These are phyloP conservation scores for Melieria omissa DNA, from an alignment of 2,888 invertebrate species.

Conservation along the genomic window DNA sequence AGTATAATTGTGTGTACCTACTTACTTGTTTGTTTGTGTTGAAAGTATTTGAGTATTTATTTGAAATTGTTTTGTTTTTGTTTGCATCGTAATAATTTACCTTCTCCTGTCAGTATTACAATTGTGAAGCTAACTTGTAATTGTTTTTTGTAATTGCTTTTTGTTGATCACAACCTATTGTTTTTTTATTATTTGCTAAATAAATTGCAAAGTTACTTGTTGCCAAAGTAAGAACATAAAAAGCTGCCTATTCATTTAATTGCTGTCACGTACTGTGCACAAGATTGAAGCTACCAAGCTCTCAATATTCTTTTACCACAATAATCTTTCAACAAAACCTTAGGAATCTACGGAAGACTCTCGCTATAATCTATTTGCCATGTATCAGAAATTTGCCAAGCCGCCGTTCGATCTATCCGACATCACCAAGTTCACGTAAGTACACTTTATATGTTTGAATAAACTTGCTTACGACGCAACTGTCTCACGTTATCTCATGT, in stretches of 20 bases:
- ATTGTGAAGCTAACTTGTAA: too few species aligned
- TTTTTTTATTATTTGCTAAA: conserved; percentile 9
- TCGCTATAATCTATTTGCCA: conserved; percentile 65
- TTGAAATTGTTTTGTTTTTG: too few species aligned
- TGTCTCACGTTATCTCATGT: neutral
- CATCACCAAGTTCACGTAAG: conserved; percentile 65
- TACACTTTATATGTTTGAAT: conserved; percentile 27
- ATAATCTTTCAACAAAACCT: conserved; percentile 3
- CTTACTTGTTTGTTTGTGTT: too few species aligned
- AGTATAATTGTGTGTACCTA: too few species aligned
- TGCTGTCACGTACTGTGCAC: conserved; percentile 26
- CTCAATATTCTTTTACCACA: conserved; percentile 7
- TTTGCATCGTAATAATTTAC: too few species aligned
- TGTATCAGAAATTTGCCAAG: conserved; percentile 67
- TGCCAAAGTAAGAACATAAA: conserved; percentile 25
- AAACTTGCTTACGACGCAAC: neutral
- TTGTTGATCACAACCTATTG: neutral
- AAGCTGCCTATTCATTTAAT: conserved; percentile 43
- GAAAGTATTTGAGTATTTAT: too few species aligned
- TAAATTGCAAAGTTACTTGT: conserved; percentile 16
- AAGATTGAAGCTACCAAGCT: neutral
- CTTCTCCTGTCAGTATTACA: too few species aligned
- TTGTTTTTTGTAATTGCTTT: too few species aligned
- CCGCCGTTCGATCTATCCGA: conserved; percentile 65
- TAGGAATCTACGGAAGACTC: conserved; percentile 59